Base-by-base conservation (phyloP, 1,140 invertebrate genomes). In the Aradophagus sp. region DNA sequence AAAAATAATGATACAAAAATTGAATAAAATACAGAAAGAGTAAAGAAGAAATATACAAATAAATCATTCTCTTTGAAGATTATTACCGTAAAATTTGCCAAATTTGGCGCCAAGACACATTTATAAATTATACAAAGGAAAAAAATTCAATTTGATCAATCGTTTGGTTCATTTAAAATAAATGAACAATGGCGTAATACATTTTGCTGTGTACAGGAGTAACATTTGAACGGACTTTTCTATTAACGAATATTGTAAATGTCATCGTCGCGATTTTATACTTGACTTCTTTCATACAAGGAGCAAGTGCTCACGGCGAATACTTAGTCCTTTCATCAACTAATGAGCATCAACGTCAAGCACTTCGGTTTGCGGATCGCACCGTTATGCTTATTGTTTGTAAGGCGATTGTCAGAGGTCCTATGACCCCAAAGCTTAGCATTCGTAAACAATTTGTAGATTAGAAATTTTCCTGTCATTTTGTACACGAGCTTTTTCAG, bases 71-170 rank as follows among this genome's bases (percentile, higher is more conserved):
- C 67, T 74, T 74, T 41, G 55, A 47, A 32, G 39, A 36, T 65
- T 74, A 58, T 72, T 32, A 58, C 79, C 77, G 68, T 58, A n/a
- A n/a, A 14, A 66, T 39, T 42, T 53, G 48, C 34, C 15, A 26
- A 50, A 36, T 55, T 47, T 53, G 52, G 59, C 59, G 53, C 63
- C 56, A 53, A 76, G 65, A 77, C 52, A 75, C 58, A 74, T 65
- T 77, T 44, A 44, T 52, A 44, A 29, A 23, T 69, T 59, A 76
- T 59, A n/a, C n/a, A n/a, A n/a, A n/a, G n/a, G n/a, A n/a, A n/a
- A n/a, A n/a, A n/a, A n/a, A n/a, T n/a, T n/a, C n/a, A n/a, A n/a
- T n/a, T n/a, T n/a, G n/a, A n/a, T n/a, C n/a, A n/a, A n/a, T 47
- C 38, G 16, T 67, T 55, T 59, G 17, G 68, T 70, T 73, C 59